Evolutionary conservation across 2,888 invertebrate genomes (phyloP).

Genomic region (Plebejus anna): DNA sequence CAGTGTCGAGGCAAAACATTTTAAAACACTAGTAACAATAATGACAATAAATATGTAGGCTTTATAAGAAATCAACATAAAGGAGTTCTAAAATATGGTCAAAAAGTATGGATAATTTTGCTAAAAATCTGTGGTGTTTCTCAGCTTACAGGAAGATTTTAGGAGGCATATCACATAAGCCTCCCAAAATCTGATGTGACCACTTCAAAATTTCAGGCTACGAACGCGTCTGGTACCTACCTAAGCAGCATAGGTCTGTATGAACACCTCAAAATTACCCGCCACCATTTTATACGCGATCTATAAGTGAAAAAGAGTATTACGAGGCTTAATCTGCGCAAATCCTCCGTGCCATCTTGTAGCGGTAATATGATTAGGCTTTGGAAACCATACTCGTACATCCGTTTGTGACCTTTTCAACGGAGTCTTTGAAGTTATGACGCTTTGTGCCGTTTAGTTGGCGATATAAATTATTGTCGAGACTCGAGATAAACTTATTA

Average conservation of each 20-base stretch:
- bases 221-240: no score
- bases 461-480: not conserved
- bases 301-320: slow-evolving; percentile 14
- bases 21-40: not conserved
- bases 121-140: no score
- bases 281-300: not conserved
- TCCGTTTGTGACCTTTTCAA: slow-evolving; percentile 6
- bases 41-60: not conserved
- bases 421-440: slow-evolving; percentile 17
- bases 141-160: no score
- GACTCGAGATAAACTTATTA: not conserved
- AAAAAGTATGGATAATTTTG: no score
- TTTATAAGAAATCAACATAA: no score
- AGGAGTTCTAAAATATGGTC: no score
- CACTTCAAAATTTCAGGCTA: no score
- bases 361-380: slow-evolving; percentile 32
- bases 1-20: not conserved
- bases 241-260: no score
- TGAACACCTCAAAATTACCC: no score
- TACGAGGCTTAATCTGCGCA: slow-evolving; percentile 14
- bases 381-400: slow-evolving; percentile 32
- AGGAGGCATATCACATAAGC: no score
- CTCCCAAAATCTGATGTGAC: no score
- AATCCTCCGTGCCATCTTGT: slow-evolving; percentile 26
- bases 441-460: slow-evolving; percentile 17